These are phyloP conservation scores for Argopecten irradians DNA, from an alignment of 1,140 invertebrate species.

Conservation along the genomic window DNA sequence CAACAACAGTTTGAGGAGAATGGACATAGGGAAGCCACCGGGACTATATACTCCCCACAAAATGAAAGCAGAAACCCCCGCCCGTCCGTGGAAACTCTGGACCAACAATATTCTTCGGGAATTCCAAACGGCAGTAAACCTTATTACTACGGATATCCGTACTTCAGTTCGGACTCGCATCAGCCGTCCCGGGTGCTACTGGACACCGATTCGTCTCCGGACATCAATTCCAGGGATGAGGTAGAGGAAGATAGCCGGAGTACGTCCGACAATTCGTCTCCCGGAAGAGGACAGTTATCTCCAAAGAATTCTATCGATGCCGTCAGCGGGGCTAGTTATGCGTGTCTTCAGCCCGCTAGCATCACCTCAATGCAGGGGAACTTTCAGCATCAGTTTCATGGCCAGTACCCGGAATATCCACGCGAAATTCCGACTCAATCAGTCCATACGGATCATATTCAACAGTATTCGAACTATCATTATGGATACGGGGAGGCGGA, in stretches of 20 bases:
- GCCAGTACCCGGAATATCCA: not conserved
- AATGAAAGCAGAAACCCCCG: not conserved
- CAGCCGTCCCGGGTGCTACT: not conserved
- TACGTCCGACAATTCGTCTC: not conserved
- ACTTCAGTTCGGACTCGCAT: not conserved
- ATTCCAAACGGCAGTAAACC: not conserved
- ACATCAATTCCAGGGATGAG: not conserved
- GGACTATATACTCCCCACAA: not conserved
- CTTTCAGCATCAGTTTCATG: not conserved
- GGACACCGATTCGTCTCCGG: not conserved
- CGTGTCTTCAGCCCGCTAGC: conserved; percentile 40
- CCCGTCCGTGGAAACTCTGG: not conserved
- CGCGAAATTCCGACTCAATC: not conserved
- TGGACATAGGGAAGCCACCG: not conserved
- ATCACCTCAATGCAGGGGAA: not conserved
- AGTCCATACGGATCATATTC: not conserved
- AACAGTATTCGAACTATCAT: not conserved
- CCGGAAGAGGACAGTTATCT: not conserved
- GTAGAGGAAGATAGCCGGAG: not conserved
- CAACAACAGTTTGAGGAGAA: not conserved
- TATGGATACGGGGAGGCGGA: not conserved
- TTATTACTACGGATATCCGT: not conserved
- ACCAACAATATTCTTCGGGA: not conserved
- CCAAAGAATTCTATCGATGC: not conserved
- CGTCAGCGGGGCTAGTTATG: conserved; percentile 30